Base-by-base conservation (phyloP, 1,140 invertebrate species). In the Xylocopa sonorina region DNA sequence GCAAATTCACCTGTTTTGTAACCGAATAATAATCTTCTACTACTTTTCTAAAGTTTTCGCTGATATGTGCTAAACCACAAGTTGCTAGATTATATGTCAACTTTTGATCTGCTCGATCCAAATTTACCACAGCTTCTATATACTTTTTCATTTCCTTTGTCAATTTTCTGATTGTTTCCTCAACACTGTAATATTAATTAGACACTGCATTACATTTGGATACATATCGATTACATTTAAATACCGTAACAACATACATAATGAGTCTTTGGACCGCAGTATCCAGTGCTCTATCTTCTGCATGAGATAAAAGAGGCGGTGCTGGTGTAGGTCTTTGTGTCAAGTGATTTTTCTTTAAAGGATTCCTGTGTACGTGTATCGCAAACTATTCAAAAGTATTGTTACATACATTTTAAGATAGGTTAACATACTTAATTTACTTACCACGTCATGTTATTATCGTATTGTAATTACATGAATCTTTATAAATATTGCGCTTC, bases 141-240 rank as follows among this genome's bases (percentile, higher is more conserved):
- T 93, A 93, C 32, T 90, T 91, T 63, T 92, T 93, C 79, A 92
- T 89, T 71, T 93, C 92, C 80, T 93, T 93, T 1, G 86, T 91
- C 46, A 93, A 83, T 75, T 84, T 89, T 67, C 89, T 91, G 51
- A 91, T 90, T 16, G 88, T 88, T 21, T 88, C 89, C 72, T 93
- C 91, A 53, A 90, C 84, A 68, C 93, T 93, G 71, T 1, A 32
- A 73, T 60, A 43, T 76, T 80, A 62, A 48, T 48, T 72, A 38
- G 7, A 12, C 21, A 21, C 34, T 55, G 46, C 46, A 76, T 29
- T 51, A 34, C 6, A 77, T 18, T n/a, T 32, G 7, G 7, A 32
- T 12, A 48, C 14, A 48, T 38, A 32, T n/a, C 24, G 27, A 4
- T 58, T 16, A 21, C 3, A 29, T 7, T n/a, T 41, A 29, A 63